These are phyloP conservation scores for Polypterus bichir DNA, from an alignment of 2,113 vertebrate species.

Conservation along the genomic window DNA sequence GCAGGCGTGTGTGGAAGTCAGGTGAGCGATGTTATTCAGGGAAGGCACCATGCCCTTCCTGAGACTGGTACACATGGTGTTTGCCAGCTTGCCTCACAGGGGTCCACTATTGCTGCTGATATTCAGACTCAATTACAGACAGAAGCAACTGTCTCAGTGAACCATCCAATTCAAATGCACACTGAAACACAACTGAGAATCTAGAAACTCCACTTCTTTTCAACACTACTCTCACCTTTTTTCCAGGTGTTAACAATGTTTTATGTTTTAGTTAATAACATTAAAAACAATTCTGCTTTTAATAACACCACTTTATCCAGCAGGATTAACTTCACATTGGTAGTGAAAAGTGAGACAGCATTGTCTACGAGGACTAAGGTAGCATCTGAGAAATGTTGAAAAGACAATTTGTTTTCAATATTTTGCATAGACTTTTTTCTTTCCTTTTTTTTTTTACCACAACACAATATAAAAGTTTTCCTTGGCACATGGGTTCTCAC, in stretches of 20 bases:
- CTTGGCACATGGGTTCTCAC: slow-evolving; percentile 35
- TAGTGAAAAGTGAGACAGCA: slow-evolving; percentile 5
- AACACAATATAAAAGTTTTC: slow-evolving; percentile 21
- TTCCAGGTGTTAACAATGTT: too few species aligned
- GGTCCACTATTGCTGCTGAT: too few species aligned
- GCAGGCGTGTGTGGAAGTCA: too few species aligned
- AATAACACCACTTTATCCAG: not conserved
- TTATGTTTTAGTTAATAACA: too few species aligned
- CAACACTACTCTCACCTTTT: too few species aligned
- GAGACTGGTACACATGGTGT: too few species aligned
- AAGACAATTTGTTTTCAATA: not conserved
- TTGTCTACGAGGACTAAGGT: not conserved
- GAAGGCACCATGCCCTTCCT: too few species aligned
- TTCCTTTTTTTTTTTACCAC: not conserved
- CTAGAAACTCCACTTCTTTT: too few species aligned
- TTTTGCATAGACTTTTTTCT: slow-evolving; percentile 2
- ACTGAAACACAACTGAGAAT: not conserved
- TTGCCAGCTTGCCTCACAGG: too few species aligned
- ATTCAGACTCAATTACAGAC: not conserved
- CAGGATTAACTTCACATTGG: slow-evolving; percentile 32
- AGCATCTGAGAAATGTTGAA: not conserved
- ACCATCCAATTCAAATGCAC: not conserved
- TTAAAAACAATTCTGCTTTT: not conserved
- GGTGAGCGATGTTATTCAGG: too few species aligned
- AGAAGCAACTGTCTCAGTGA: not conserved